These are phyloP conservation scores for Gopherus evgoodei DNA, from an alignment of 2,113 vertebrate species.

Conservation along the genomic window DNA sequence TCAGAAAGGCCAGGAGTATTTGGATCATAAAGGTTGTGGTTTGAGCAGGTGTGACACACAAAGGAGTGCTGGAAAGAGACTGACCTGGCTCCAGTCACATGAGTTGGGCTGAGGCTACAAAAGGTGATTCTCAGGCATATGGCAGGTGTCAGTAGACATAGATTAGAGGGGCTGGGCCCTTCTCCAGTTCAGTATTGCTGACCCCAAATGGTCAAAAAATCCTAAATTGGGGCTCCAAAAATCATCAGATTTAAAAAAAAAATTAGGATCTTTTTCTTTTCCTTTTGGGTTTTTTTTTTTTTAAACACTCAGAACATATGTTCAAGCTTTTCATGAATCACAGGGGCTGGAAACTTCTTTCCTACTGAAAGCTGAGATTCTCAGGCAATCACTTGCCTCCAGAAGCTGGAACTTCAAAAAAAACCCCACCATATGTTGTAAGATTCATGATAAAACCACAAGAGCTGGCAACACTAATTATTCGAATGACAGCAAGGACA, in stretches of 20 bases:
- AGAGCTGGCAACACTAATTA: not conserved
- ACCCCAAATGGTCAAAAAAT: not conserved
- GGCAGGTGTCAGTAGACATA: not conserved
- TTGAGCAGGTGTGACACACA: not conserved
- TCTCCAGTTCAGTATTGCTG: not conserved
- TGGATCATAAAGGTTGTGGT: not conserved
- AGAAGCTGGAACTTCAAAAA: not conserved
- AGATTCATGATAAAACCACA: fast-evolving
- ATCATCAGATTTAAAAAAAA: not conserved
- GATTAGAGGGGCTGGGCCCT: not conserved
- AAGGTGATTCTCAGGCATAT: not conserved
- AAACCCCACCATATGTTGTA: not conserved
- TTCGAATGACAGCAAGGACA: not conserved
- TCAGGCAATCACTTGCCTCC: not conserved
- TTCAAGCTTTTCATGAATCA: not conserved
- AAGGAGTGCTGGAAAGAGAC: not conserved
- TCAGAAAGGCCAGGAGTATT: not conserved
- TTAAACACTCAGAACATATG: not conserved
- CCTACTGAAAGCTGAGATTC: not conserved
- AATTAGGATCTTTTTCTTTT: not conserved
- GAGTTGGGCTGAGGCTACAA: not conserved
- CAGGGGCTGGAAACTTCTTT: not conserved
- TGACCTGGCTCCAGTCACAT: not conserved
- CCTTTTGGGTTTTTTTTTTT: not conserved
- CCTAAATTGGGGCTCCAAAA: not conserved